phyloP scores from a whole-genome alignment of 2,888 invertebrate genomes.

The Trissolcus japonicus region DNA sequence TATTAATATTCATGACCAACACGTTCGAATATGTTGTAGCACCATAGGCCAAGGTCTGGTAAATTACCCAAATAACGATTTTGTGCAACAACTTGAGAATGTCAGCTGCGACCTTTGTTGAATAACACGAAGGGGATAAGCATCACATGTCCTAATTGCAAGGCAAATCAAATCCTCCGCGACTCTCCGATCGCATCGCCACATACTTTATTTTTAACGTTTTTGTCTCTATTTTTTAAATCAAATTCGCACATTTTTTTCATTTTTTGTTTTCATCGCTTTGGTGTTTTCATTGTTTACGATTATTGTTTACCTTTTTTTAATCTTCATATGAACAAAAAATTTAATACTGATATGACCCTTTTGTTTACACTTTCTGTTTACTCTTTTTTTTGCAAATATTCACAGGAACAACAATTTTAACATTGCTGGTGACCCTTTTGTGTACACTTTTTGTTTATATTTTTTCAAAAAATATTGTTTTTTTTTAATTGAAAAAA shows the following conservation, averaged over 20 bases:
- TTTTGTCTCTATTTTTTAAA: conserved; percentile 19
- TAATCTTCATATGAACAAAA: no score
- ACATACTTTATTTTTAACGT: conserved; percentile 19
- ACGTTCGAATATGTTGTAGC: conserved; percentile 38
- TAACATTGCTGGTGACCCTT: no score
- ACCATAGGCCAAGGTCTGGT: conserved; percentile 54
- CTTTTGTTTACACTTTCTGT: no score
- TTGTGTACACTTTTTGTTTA: background rate
- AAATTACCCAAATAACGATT: conserved; percentile 58
- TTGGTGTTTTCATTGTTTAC: background rate
- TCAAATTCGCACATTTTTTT: background rate
- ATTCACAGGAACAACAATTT: no score
- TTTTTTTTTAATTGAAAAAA: background rate
- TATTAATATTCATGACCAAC: conserved; percentile 27
- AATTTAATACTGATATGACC: no score
- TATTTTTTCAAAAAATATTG: conserved; percentile 1
- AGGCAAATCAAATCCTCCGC: conserved; percentile 27
- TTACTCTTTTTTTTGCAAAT: no score
- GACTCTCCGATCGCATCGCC: conserved; percentile 10
- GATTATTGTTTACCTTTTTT: no score
- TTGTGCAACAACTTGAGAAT: conserved; percentile 41
- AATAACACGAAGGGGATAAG: conserved; percentile 50
- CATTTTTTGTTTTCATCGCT: background rate
- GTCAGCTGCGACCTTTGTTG: conserved; percentile 55
- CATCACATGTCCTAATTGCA: conserved; percentile 53